Evolutionary conservation across 2,888 invertebrate species (phyloP), one percentile per base, ranked within the genome.

Genomic region (Microplitis deprimator): DNA sequence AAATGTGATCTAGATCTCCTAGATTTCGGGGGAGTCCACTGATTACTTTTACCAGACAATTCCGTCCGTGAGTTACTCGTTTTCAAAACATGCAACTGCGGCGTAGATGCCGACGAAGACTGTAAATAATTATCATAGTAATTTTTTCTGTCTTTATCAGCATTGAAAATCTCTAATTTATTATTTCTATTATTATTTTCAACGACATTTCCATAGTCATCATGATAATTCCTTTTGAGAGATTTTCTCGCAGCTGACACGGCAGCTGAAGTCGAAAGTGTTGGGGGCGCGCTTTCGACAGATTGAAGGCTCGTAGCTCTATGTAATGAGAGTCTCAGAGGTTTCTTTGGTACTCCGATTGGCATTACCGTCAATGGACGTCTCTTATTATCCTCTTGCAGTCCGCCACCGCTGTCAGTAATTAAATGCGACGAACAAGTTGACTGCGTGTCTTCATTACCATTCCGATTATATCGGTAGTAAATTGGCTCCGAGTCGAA

Each of bases 291-390:
- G 69, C 87, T 90, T 80, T 92, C 92, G 0, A 96, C 92, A 0
- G 95, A 95, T 85, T 96, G 96, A 70, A 96, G 92, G 88, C 96
- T 96, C 80, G 95, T 93, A 0, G 96, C 95, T 83, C 96, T 93
- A 87, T 96, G 96, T 71, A 97, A 90, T 0, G 96, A 96, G 62
- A 97, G 90, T 8, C 96, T 92, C 70, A 96, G 89, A 0, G 96
- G 97, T 87, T 97, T 97, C 84, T 96, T 95, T 20, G 96, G 97
- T 5, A 96, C 96, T 13, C 94, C 94, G 8, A 65, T 29, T 0
- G 96, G 96, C 75, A 78, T 65, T 68, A 67, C 71, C 7, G 86
- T 87, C 72, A 92, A 92, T 7, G 91, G 85, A 1, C 83, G 83
- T n/a, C 60, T 17, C 39, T 75, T 61, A 76, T n/a, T 70, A 64